phyloP scores from a whole-genome alignment of 2,888 invertebrate genomes.

The Brachyopa scutellaris region DNA sequence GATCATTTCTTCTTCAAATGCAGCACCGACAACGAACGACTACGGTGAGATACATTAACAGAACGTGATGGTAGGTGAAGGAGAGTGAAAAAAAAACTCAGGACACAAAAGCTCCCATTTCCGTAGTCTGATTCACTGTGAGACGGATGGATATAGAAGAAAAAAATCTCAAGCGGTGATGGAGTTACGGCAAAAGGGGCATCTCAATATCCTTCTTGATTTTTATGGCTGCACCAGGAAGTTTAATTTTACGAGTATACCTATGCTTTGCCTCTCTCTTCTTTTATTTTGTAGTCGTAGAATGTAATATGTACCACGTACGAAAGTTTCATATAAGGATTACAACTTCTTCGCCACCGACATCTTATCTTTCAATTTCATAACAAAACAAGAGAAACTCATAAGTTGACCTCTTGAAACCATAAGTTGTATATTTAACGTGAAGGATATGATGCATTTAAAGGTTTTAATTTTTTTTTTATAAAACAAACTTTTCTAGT shows the following conservation, averaged over 20 bases:
- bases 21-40: constrained; percentile 2
- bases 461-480: neutral
- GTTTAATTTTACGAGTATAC: constrained; percentile 59
- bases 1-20: constrained; percentile 55
- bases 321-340: constrained; percentile 2
- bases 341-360: neutral
- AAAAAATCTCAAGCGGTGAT: constrained; percentile 26
- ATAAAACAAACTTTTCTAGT: neutral
- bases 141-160: constrained; percentile 2
- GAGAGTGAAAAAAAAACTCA: neutral
- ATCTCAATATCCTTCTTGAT: constrained; percentile 58
- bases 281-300: no score
- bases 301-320: neutral
- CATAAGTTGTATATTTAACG: constrained; percentile 26
- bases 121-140: constrained; percentile 38
- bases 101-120: constrained; percentile 30
- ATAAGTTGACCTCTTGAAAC: neutral
- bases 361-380: constrained; percentile 6
- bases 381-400: neutral
- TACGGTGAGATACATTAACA: constrained; percentile 23
- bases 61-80: constrained; percentile 13
- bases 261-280: constrained; percentile 1
- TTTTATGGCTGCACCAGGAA: constrained; percentile 64
- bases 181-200: constrained; percentile 33
- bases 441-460: constrained; percentile 21